Percentiles rank a stretch among this genome's conserved stretches.
Evolutionary conservation across 2,888 invertebrate genomes (phyloP).

Genomic region (Linnaemya vulpina): DNA sequence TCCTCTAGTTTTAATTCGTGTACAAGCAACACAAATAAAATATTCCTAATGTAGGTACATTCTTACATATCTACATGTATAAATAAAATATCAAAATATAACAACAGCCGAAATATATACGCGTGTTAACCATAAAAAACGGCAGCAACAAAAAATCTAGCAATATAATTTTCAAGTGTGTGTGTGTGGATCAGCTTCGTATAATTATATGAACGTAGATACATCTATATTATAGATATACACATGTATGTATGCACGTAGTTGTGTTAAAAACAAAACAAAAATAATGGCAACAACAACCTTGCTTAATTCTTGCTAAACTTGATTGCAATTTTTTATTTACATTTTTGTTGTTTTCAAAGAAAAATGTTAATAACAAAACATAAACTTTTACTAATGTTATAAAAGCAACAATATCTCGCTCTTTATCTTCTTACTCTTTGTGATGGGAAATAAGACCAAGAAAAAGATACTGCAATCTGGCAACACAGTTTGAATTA

Average conservation of each 20-base stretch:
- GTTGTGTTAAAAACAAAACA: constrained; percentile 34
- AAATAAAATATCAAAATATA: constrained; percentile 36
- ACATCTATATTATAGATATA: too few relatives aligned
- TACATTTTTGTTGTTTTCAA: constrained; percentile 19
- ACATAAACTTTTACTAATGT: constrained; percentile 23
- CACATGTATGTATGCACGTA: neutral
- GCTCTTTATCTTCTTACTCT: neutral
- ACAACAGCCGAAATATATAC: constrained; percentile 25
- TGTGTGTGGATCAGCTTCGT: constrained; percentile 7
- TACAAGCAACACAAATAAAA: neutral
- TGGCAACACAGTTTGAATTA: neutral
- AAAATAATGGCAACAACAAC: constrained; percentile 34
- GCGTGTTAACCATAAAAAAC: constrained; percentile 67
- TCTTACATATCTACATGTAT: neutral
- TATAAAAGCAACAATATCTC: neutral
- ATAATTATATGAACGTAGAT: neutral
- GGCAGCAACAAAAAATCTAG: constrained; percentile 26
- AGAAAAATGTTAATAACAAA: constrained; percentile 18
- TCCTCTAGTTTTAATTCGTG: neutral
- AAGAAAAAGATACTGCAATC: neutral
- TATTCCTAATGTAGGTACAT: neutral
- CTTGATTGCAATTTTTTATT: constrained; percentile 32
- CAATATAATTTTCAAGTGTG: constrained; percentile 5
- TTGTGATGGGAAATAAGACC: neutral
- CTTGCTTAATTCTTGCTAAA: constrained; percentile 46